Conservation (phyloP, 2,797 vertebrate genomes). For the Pangasius mekongensis region DNA sequence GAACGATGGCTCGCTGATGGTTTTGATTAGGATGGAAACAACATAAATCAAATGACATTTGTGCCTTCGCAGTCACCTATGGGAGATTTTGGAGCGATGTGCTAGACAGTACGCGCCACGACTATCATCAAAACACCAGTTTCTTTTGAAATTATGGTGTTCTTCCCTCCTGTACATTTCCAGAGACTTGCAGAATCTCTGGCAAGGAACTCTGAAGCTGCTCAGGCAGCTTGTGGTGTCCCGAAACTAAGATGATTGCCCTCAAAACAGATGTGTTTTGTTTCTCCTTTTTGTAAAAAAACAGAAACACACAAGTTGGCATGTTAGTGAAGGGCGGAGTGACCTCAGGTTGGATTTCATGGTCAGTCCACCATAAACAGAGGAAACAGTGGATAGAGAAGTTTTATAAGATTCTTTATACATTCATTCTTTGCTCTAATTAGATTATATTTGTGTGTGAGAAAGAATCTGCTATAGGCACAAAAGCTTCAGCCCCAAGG, state of each 20-base stretch:
- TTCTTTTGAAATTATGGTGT: not conserved
- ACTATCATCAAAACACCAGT: not conserved
- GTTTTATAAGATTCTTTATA: not conserved
- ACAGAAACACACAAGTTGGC: not conserved
- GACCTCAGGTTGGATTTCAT: not conserved
- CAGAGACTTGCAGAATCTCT: not conserved
- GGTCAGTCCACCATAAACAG: not conserved
- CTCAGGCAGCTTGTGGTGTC: not conserved
- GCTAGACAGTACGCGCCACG: not conserved
- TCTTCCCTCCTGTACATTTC: not conserved
- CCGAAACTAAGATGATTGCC: no score
- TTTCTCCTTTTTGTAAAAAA: not conserved
- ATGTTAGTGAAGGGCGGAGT: not conserved
- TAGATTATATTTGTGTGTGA: constrained; percentile 24
- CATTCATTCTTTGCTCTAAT: constrained; percentile 36
- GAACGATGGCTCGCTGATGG: not conserved
- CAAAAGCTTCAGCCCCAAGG: constrained; percentile 48
- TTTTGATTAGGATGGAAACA: not conserved
- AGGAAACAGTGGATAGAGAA: not conserved
- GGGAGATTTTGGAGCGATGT: not conserved
- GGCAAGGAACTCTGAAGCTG: no score
- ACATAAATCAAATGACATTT: not conserved
- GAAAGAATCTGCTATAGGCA: constrained; percentile 19
- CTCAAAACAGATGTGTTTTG: not conserved
- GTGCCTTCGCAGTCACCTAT: not conserved